Evolutionary conservation across 1,140 invertebrate genomes (phyloP).

Genomic region (Lasioglossum baleicum): DNA sequence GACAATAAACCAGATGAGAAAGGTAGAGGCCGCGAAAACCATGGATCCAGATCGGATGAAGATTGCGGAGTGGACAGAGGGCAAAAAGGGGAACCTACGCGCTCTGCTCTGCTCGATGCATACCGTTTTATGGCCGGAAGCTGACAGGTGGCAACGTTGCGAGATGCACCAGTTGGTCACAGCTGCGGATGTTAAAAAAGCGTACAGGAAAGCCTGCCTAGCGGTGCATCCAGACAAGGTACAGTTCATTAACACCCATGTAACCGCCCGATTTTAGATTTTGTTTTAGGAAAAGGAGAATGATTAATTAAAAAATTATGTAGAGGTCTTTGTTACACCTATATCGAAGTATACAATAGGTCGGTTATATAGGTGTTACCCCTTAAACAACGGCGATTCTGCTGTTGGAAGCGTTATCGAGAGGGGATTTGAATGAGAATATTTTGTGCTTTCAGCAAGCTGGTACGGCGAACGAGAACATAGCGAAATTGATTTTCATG

Average conservation of each 20-base stretch:
- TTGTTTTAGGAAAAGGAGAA: too few relatives aligned
- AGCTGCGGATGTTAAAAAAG: slow-evolving; percentile 95
- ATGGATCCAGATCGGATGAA: slow-evolving; percentile 96
- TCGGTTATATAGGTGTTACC: too few relatives aligned
- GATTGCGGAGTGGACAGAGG: slow-evolving; percentile 92
- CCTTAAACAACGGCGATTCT: too few relatives aligned
- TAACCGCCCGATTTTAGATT: too few relatives aligned
- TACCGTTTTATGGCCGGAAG: slow-evolving; percentile 95
- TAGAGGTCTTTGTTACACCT: too few relatives aligned
- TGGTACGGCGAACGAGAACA: slow-evolving; percentile 92
- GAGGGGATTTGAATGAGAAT: too few relatives aligned
- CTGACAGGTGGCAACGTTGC: slow-evolving; percentile 91
- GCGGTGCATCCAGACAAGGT: slow-evolving; percentile 99
- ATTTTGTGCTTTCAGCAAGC: slow-evolving; percentile 84
- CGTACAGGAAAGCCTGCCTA: slow-evolving; percentile 96
- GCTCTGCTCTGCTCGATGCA: slow-evolving; percentile 96
- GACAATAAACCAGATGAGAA: slow-evolving; percentile 96
- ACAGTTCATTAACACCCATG: slow-evolving; percentile 28
- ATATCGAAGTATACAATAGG: too few relatives aligned
- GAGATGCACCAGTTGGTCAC: slow-evolving; percentile 97
- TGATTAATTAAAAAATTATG: too few relatives aligned
- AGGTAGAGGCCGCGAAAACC: slow-evolving; percentile 90
- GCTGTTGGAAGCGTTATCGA: too few relatives aligned
- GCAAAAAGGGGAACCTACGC: slow-evolving; percentile 97
- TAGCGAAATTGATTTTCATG: slow-evolving; percentile 99